Evolutionary conservation across 2,113 vertebrate genomes (phyloP).

Genomic region (Syngnathus typhle): DNA sequence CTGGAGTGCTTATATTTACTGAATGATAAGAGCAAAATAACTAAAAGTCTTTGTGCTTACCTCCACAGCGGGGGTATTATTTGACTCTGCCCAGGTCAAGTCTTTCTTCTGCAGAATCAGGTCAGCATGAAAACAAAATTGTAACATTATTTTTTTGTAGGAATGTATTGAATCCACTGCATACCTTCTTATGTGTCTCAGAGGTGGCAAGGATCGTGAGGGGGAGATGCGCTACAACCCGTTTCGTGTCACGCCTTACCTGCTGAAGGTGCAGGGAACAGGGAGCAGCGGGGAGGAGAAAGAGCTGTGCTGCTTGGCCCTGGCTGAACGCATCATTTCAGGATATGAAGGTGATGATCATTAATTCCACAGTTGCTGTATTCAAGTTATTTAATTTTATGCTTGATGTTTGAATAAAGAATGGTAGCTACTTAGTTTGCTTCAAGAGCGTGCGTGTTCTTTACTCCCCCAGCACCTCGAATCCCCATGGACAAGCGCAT

Average conservation of each 20-base stretch:
- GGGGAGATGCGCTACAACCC: conserved; percentile 73
- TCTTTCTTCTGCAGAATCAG: conserved; percentile 91
- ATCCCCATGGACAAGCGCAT: conserved; percentile 86
- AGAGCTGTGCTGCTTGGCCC: conserved; percentile 78
- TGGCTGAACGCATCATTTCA: conserved; percentile 83
- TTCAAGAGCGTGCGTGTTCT: neutral
- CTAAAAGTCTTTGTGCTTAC: conserved; percentile 16
- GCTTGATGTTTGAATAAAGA: neutral
- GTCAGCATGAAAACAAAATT: conserved; percentile 54
- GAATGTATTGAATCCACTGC: no score
- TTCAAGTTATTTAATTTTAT: neutral
- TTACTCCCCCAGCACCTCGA: conserved; percentile 72
- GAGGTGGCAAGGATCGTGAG: conserved; percentile 73
- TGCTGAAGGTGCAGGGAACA: conserved; percentile 69
- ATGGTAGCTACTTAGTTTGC: neutral
- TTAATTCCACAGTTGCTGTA: neutral
- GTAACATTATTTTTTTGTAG: no score
- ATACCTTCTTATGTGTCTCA: conserved; percentile 38
- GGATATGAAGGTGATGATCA: conserved; percentile 79
- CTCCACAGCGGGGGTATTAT: conserved; percentile 62
- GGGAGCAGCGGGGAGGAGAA: conserved; percentile 48
- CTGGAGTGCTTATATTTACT: neutral
- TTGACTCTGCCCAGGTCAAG: conserved; percentile 77
- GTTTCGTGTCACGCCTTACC: conserved; percentile 79
- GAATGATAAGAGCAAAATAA: neutral